These are phyloP conservation scores for Cenopis cana DNA, from an alignment of 2,888 invertebrate genomes.

Conservation along the genomic window DNA sequence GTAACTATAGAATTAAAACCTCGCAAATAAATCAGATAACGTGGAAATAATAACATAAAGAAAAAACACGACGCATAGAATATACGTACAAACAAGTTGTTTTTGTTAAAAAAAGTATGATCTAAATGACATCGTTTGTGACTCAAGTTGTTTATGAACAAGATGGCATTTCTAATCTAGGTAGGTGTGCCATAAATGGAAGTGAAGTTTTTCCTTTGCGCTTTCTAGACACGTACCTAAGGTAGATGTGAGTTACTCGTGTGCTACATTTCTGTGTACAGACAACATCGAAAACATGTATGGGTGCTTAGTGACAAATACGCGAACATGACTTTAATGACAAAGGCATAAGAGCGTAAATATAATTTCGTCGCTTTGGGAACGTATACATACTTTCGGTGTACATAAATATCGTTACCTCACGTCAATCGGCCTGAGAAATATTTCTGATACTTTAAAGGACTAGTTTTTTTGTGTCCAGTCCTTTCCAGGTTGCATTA, in stretches of 20 bases:
- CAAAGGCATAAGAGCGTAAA: too few species aligned
- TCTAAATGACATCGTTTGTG: neutral
- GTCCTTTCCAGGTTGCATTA: too few species aligned
- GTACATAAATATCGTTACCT: too few species aligned
- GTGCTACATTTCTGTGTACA: neutral
- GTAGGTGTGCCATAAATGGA: constrained; percentile 7
- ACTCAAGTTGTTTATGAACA: constrained; percentile 1
- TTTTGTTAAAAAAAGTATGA: neutral
- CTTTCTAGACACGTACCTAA: constrained; percentile 9
- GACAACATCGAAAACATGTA: too few species aligned
- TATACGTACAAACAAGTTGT: constrained; percentile 30
- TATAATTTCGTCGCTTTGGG: too few species aligned
- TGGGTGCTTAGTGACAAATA: too few species aligned
- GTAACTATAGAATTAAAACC: constrained; percentile 10
- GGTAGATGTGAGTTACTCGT: neutral
- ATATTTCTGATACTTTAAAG: too few species aligned
- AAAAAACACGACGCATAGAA: constrained; percentile 1
- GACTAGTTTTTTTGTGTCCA: too few species aligned
- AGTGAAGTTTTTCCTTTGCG: constrained; percentile 12
- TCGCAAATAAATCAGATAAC: constrained; percentile 27
- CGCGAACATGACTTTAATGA: too few species aligned
- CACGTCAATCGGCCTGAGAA: too few species aligned
- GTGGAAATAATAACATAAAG: constrained; percentile 11
- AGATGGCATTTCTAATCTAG: neutral
- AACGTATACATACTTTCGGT: too few species aligned